Evolutionary conservation across 2,113 vertebrate genomes (phyloP), one percentile per base, ranked within the genome.

Genomic region (Syrrhaptes paradoxus): DNA sequence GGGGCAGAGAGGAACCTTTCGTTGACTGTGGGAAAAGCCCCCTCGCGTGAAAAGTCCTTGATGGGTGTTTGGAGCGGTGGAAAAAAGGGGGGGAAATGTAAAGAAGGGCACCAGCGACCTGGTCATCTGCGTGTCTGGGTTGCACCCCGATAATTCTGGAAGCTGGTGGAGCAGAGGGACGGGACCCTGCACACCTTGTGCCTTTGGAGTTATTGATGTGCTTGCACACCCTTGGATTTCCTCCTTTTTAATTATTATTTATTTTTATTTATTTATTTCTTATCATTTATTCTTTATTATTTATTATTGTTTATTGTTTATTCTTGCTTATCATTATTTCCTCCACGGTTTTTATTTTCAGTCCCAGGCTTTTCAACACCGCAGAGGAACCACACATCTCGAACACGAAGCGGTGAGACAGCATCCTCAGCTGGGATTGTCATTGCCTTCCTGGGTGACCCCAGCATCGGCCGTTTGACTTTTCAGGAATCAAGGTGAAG

Each of bases 371-470:
- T 57, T 34, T 63, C 21, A 43, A n/a, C 31, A 17, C 55, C 28
- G 25, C 79, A 55, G 75, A 78, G 63, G 85, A 93, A 89, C 55
- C 43, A 43, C 55, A 11, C 41, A 36, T 9, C 36, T 36, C 36
- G 36, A 36, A 36, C 36, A 36, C 36, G 36, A 36, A 36, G 36
- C 7, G 36, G 36, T 36, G 36, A 36, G 8, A 36, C 36, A 36
- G 36, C 36, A 36, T 93, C 96, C 96, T 98, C 98, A 98, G 97
- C 97, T 98, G 98, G 97, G 97, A 98, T 97, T 98, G 95, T 54
- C 96, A 98, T 98, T 99, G 99, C 98, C 98, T 98, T 95, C 94
- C 91, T 85, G 91, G 32, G 93, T 98, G 98, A 98, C 98, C 98
- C 94, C 87, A 86, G 73, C 94, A 87, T 98, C 90, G 98, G 96